These are phyloP conservation scores for Ectemnius continuus DNA, from an alignment of 2,888 invertebrate species.

Conservation along the genomic window DNA sequence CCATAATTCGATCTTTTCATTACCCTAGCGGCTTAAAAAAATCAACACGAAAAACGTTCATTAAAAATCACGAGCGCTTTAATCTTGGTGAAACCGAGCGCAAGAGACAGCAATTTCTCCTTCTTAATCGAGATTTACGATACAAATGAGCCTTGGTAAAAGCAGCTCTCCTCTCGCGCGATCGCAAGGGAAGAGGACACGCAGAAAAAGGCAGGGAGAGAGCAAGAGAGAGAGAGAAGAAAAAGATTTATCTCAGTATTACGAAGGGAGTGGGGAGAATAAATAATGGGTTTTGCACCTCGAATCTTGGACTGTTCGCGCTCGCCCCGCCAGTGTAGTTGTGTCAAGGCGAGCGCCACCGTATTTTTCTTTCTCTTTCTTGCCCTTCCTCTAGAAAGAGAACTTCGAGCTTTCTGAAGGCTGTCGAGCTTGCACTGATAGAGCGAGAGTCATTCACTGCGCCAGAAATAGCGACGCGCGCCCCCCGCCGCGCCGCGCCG, in stretches of 20 bases:
- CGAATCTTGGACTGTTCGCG: conserved; percentile 13
- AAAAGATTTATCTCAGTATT: neutral
- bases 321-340: conserved; percentile 6
- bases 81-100: too few relatives aligned
- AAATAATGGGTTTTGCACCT: conserved; percentile 14
- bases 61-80: too few relatives aligned
- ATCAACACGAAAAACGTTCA: too few relatives aligned
- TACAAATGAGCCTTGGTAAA: too few relatives aligned
- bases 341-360: conserved; percentile 40
- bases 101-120: too few relatives aligned
- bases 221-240: too few relatives aligned
- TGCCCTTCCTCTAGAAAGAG: neutral
- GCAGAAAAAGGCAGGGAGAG: too few relatives aligned
- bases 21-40: too few relatives aligned
- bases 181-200: too few relatives aligned
- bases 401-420: conserved; percentile 33
- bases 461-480: conserved; percentile 30
- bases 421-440: conserved; percentile 31
- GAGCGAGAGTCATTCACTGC: conserved; percentile 24
- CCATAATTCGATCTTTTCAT: too few relatives aligned
- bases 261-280: conserved; percentile 1
- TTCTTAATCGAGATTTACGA: too few relatives aligned
- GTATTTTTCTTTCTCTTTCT: conserved; percentile 13
- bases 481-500: neutral
- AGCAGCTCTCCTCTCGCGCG: too few relatives aligned